Evolutionary conservation across 2,888 invertebrate species (phyloP), one percentile per base, ranked within the genome.

Genomic region (Calephelis perditalis): DNA sequence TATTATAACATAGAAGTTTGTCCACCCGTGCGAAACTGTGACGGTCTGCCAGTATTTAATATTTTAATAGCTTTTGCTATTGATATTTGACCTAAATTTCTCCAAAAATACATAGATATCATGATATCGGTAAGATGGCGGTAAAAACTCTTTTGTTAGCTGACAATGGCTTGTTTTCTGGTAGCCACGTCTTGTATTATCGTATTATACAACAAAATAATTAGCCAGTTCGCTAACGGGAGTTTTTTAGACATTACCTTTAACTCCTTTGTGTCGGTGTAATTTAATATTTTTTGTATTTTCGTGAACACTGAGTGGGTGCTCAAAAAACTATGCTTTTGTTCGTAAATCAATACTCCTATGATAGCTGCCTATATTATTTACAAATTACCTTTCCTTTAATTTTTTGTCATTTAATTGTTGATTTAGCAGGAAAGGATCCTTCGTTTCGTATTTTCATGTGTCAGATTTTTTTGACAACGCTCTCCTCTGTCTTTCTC

Each of bases 221-320:
- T 90, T 90, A 90, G 86, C 75, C 75, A 77, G 83, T 76, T 82
- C 75, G 72, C 71, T 84, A 90, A 86, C 89, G 88, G 88, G 80
- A 79, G 77, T 86, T 86, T 84, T 75, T 70, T 68, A 67, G 67
- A 72, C 74, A 75, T 78, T 78, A 81, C 75, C 76, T 76, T 79
- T 77, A 78, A 73, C 75, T 76, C 76, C 76, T 86, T 87, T 87
- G 84, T 82, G 73, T 69, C 71, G 71, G 72, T 73, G 89, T 88
- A 89, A 90, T 88, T 86, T 86, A 86, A 90, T 89, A 85, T 85
- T 87, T 87, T 88, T 87, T 88, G 78, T 82, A 77, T 76, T 76
- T 77, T 76, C 75, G 77, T 71, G 75, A 75, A 73, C 70, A 70
- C 75, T 73, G 77, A 79, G 81, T 81, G 80, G 78, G 81, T 69